A percentile compares a stretch with the other conserved stretches of the same genome.
phyloP scores from a whole-genome alignment of 2,797 vertebrate genomes.

The Chlorospingus flavigularis region DNA sequence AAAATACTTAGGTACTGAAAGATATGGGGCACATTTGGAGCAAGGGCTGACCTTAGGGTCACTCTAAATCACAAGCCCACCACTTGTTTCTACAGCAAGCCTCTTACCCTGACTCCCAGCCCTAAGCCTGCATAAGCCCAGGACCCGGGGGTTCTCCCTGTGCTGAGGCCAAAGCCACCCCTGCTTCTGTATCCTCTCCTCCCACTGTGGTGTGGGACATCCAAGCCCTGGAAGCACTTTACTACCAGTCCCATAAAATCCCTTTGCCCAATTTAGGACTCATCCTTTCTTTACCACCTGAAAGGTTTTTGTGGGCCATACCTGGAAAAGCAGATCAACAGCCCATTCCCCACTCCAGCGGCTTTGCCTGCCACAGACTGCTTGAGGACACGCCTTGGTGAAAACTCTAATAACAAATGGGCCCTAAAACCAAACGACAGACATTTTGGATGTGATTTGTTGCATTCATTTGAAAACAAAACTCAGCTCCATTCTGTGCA shows the following conservation, averaged over 20 bases:
- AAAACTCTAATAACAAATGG: background rate
- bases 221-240: background rate
- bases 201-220: accelerated
- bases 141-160: background rate
- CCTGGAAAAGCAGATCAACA: background rate
- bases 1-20: background rate
- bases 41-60: background rate
- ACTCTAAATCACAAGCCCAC: background rate
- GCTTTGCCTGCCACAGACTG: background rate
- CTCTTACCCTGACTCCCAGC: background rate
- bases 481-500: background rate
- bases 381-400: background rate
- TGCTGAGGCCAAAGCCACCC: background rate
- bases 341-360: background rate
- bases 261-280: background rate
- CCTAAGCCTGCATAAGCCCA: background rate
- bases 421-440: background rate
- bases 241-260: background rate
- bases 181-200: background rate
- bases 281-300: background rate
- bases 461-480: background rate
- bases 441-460: background rate
- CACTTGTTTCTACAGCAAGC: background rate
- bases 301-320: background rate
- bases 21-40: background rate